A percentile compares a stretch with the other conserved stretches of the same genome.
Conservation (phyloP, 1,140 invertebrate genomes). For the Scaptomyza graminum region DNA sequence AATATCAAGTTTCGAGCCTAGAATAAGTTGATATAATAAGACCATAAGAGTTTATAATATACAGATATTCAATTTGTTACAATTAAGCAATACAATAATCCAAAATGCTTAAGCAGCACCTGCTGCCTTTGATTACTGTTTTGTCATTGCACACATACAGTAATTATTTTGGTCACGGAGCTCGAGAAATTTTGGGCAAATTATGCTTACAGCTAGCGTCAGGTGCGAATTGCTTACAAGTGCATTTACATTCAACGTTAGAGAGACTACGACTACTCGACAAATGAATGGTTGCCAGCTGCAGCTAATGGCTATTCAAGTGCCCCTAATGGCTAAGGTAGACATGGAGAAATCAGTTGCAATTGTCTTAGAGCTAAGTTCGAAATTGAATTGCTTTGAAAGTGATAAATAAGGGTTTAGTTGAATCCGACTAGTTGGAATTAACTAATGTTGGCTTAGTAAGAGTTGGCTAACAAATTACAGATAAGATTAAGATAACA, state of each 20-base stretch:
- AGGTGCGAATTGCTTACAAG: slow-evolving; percentile 71
- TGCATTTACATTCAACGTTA: slow-evolving; percentile 61
- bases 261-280: slow-evolving; percentile 16
- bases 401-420: too few species aligned
- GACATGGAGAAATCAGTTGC: slow-evolving; percentile 19
- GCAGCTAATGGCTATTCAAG: slow-evolving; percentile 47
- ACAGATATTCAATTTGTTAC: neutral
- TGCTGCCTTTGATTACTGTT: slow-evolving; percentile 8
- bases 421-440: too few species aligned
- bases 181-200: slow-evolving; percentile 41
- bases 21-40: too few species aligned
- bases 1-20: too few species aligned
- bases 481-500: too few species aligned
- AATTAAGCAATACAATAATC: slow-evolving; percentile 18
- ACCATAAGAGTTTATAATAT: too few species aligned
- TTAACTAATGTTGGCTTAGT: too few species aligned
- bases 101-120: neutral
- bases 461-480: too few species aligned
- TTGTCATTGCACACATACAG: slow-evolving; percentile 11
- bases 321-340: slow-evolving; percentile 5
- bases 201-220: slow-evolving; percentile 61
- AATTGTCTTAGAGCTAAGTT: neutral
- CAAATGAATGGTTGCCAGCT: slow-evolving; percentile 1
- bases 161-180: slow-evolving; percentile 38
- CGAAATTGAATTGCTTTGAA: too few species aligned